Evolutionary conservation across 2,797 vertebrate genomes (phyloP).

Genomic region (Eulemur coronatus): DNA sequence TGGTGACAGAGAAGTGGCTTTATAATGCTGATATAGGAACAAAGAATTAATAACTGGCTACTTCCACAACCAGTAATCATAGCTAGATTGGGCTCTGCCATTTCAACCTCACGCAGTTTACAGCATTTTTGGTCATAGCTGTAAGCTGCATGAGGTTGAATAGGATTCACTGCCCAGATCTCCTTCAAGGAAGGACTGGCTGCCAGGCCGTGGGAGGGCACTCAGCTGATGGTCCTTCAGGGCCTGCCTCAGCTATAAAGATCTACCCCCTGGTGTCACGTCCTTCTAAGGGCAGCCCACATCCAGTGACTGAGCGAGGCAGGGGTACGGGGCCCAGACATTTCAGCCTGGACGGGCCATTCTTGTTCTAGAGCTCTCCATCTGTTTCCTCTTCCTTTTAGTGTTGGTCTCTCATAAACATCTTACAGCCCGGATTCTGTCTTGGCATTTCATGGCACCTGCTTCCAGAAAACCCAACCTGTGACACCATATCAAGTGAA

Average conservation of each 20-base stretch:
- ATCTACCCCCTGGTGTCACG: background rate
- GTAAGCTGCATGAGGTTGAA: background rate
- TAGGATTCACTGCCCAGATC: background rate
- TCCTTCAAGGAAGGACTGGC: background rate
- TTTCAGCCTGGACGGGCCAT: background rate
- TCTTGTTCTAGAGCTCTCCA: background rate
- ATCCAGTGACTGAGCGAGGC: background rate
- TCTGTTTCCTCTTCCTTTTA: background rate
- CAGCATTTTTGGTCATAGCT: background rate
- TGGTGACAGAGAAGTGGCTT: conserved; percentile 28
- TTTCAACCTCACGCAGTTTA: background rate
- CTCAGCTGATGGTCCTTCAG: background rate
- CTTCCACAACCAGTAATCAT: background rate
- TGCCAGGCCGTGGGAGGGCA: background rate
- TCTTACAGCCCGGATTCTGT: background rate
- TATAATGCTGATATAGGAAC: background rate
- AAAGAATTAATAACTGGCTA: conserved; percentile 1
- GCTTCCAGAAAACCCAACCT: background rate
- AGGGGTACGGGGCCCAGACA: background rate
- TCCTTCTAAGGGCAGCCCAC: background rate
- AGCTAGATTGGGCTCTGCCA: background rate
- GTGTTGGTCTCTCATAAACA: background rate
- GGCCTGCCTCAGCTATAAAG: background rate
- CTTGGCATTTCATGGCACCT: background rate
- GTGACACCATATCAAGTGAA: background rate